Base-by-base conservation (phyloP, 2,113 vertebrate genomes). In the Notarius quadriscutis region DNA sequence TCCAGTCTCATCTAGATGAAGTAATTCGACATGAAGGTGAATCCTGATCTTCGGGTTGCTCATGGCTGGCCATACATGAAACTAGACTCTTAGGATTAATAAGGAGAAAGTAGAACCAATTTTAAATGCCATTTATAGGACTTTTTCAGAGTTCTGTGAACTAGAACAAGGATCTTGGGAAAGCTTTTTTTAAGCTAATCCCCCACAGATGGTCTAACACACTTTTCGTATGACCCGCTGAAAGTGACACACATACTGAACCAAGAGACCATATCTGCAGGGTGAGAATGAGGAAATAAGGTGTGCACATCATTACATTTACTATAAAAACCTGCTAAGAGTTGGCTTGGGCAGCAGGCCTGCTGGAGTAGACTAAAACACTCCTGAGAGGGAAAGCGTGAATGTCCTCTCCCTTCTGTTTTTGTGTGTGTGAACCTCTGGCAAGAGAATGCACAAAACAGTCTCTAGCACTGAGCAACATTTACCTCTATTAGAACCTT, bases 91-190 rank as follows among this genome's bases (percentile, higher is more conserved):
- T 27, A 57, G 34, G 72, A 41, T 69, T 60, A 83, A 79, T 71
- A n/a, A 84, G 25, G 11, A 17, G 83, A 57, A 81, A 51, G 51
- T 81, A 84, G 75, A 69, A 81, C 69, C 57, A 74, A 85, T 65
- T 87, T 11, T 12, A 10, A 87, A 75, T 27, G 58, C 77, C 67
- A 72, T 88, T 83, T 82, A 82, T 88, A 90, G 89, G 41, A 57
- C 85, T 51, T 84, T 84, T 74, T 84, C 82, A 10, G 50, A 81
- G 27, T 41, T 58, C 83, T 71, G 57, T 87, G 85, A 90, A 88
- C 85, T 90, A 81, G 89, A 90, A 86, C 89, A 83, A 75, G 81
- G 9, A 88, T 81, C 87, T 78, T 60, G 89, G 89, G 89, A 90
- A 83, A 87, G 69, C 78, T 87, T 90, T 88, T 88, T 87, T 83